Conservation (phyloP, 2,888 invertebrate genomes). For the Chalcosyrphus nemorum region DNA sequence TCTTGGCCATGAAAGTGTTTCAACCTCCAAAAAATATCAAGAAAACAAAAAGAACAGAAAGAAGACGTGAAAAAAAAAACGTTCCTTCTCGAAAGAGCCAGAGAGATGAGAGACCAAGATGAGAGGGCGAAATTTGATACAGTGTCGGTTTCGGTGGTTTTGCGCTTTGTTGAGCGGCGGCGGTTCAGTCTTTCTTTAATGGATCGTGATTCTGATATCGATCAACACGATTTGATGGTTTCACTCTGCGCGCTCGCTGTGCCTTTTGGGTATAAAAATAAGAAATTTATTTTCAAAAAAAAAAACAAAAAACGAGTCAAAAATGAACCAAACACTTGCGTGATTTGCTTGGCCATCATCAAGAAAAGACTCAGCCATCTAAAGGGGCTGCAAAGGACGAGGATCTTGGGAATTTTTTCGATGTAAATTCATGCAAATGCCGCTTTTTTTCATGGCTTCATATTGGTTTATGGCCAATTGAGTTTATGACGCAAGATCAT, state of each 20-base stretch:
- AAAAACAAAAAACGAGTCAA: conserved; percentile 28
- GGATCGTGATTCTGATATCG: conserved; percentile 73
- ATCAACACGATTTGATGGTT: conserved; percentile 71
- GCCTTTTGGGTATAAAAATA: conserved; percentile 55
- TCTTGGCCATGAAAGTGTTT: conserved; percentile 57
- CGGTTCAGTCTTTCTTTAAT: conserved; percentile 63
- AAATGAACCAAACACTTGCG: conserved; percentile 51
- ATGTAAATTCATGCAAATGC: conserved; percentile 40
- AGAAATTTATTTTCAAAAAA: conserved; percentile 23
- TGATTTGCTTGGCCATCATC: conserved; percentile 60
- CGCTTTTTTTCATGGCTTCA: background rate
- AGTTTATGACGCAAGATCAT: conserved; percentile 64
- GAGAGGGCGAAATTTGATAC: conserved; percentile 69
- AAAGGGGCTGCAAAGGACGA: background rate
- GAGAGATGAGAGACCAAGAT: conserved; percentile 26
- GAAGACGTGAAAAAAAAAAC: background rate
- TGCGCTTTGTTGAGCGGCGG: conserved; percentile 44
- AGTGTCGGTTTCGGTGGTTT: conserved; percentile 69
- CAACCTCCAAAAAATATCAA: conserved; percentile 35
- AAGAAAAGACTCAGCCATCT: background rate
- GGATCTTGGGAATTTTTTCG: conserved; percentile 12
- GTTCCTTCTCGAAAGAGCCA: conserved; percentile 2
- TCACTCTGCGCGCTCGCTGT: conserved; percentile 1
- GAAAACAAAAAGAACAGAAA: conserved; percentile 28
- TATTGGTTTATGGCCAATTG: conserved; percentile 65